Evolutionary conservation across 2,113 vertebrate species (phyloP).

Genomic region (Tragelaphus strepsiceros): DNA sequence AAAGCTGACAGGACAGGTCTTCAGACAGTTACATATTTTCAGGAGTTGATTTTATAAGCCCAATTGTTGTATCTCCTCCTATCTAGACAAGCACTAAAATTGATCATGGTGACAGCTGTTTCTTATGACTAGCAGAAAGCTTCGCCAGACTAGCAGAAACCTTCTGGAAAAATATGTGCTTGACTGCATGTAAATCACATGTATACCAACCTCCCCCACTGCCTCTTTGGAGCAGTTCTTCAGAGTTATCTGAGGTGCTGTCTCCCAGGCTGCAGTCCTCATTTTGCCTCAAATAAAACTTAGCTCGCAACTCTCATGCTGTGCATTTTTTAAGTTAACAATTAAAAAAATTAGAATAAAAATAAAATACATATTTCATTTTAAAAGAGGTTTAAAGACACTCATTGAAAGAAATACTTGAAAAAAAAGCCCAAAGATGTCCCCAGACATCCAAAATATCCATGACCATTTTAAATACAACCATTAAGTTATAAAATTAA

Average conservation of each 20-base stretch:
- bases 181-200: background rate
- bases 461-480: background rate
- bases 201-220: background rate
- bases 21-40: background rate
- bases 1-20: background rate
- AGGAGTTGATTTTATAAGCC: background rate
- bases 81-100: background rate
- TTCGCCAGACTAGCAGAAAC: background rate
- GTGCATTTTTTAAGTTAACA: background rate
- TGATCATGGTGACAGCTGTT: background rate
- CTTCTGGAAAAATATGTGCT: background rate
- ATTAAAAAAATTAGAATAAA: background rate
- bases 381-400: background rate
- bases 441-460: background rate
- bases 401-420: background rate
- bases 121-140: background rate
- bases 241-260: background rate
- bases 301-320: background rate
- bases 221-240: background rate
- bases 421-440: background rate
- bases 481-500: background rate
- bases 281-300: background rate
- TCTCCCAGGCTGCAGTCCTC: background rate
- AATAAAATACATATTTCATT: conserved; percentile 11
- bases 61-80: background rate